Evolutionary conservation across 92 coral and sea anemone species (phyloP).

Genomic region (Umimayanthus kanabou): DNA sequence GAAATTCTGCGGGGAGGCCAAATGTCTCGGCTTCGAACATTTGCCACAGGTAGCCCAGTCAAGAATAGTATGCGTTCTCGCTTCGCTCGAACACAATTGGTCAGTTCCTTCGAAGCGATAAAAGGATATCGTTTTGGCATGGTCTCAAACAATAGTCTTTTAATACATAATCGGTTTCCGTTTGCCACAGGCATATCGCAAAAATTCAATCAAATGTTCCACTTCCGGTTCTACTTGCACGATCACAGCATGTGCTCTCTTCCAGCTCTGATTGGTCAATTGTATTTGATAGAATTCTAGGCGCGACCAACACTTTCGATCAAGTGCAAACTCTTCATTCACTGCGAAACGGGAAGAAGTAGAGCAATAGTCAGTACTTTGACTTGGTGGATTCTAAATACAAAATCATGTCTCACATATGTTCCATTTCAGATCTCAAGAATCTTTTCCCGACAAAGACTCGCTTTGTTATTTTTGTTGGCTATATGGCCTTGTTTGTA

Average conservation of each 20-base stretch:
- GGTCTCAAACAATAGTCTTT: too few relatives aligned
- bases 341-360: background rate
- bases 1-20: too few relatives aligned
- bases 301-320: background rate
- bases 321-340: background rate
- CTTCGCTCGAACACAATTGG: too few relatives aligned
- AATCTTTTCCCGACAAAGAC: conserved; percentile 89
- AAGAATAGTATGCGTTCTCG: too few relatives aligned
- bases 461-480: conserved; percentile 82
- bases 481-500: conserved; percentile 83
- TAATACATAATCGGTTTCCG: too few relatives aligned
- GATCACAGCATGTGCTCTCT: background rate
- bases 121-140: too few relatives aligned
- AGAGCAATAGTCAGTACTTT: background rate
- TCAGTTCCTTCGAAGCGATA: too few relatives aligned
- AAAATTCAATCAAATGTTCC: too few relatives aligned
- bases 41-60: too few relatives aligned
- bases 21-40: too few relatives aligned
- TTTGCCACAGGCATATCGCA: too few relatives aligned
- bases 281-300: background rate
- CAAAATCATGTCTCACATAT: conserved; percentile 29
- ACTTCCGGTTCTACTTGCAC: too few relatives aligned
- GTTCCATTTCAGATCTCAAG: conserved; percentile 65
- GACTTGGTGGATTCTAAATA: background rate
- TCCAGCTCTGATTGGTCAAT: background rate